phyloP scores from a whole-genome alignment of 2,113 vertebrate genomes.

The Corythoichthys intestinalis region DNA sequence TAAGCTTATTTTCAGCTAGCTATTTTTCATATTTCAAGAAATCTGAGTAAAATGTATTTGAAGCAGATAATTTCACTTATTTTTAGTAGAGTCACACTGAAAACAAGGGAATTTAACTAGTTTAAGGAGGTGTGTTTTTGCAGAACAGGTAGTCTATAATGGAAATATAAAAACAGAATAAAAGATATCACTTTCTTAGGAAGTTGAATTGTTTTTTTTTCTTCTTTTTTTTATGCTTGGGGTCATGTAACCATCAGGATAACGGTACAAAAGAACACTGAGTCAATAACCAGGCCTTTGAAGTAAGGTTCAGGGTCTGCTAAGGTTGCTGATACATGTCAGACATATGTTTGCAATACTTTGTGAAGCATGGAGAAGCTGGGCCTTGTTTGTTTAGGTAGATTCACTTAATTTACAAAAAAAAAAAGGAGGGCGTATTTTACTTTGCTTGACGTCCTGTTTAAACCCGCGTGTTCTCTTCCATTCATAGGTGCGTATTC shows the following conservation, averaged over 20 bases:
- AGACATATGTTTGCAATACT: background rate
- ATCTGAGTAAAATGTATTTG: too few species aligned
- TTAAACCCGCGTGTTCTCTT: slow-evolving; percentile 14
- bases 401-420: too few species aligned
- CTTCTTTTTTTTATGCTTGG: background rate
- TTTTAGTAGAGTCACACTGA: too few species aligned
- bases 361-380: background rate
- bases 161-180: background rate
- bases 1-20: too few species aligned
- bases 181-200: background rate
- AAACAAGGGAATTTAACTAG: too few species aligned
- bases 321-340: background rate
- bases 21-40: too few species aligned
- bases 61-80: too few species aligned
- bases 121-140: too few species aligned
- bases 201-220: too few species aligned
- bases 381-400: background rate
- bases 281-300: background rate
- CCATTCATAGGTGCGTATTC: slow-evolving; percentile 26
- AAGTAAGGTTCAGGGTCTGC: background rate
- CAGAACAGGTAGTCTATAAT: background rate
- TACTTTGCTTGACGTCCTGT: background rate
- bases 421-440: background rate
- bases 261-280: background rate
- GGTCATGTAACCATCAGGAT: background rate